phyloP scores from a whole-genome alignment of 2,797 vertebrate species.

The Neopelma chrysocephalum region DNA sequence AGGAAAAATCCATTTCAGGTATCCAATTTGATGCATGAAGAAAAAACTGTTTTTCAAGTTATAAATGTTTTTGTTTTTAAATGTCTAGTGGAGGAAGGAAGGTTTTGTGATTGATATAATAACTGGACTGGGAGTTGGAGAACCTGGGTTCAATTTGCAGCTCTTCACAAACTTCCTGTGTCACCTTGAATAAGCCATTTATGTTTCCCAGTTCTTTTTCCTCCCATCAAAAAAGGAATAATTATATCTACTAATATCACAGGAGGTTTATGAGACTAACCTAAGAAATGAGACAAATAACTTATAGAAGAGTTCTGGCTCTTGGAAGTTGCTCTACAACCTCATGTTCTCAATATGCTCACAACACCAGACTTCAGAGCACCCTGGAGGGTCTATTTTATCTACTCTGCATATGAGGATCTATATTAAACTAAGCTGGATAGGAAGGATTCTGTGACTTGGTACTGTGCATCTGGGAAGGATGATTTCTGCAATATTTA shows the following conservation, averaged over 20 bases:
- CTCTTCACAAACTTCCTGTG: slow-evolving; percentile 48
- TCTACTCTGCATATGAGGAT: background rate
- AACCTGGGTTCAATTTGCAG: slow-evolving; percentile 62
- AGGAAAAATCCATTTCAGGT: background rate
- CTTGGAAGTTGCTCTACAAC: background rate
- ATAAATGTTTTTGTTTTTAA: slow-evolving; percentile 11
- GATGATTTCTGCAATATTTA: background rate
- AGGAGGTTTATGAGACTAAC: background rate
- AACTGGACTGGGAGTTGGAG: slow-evolving; percentile 31
- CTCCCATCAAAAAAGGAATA: slow-evolving; percentile 6
- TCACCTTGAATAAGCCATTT: slow-evolving; percentile 52
- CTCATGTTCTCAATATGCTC: slow-evolving; percentile 17
- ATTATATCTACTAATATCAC: background rate
- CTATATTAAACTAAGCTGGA: background rate
- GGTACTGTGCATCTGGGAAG: background rate
- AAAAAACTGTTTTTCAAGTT: background rate
- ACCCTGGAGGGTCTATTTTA: background rate
- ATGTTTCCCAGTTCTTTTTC: slow-evolving; percentile 34
- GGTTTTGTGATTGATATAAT: slow-evolving; percentile 43
- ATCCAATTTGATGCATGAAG: background rate
- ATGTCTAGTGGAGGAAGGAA: slow-evolving; percentile 30
- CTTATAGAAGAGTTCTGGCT: background rate
- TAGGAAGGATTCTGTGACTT: background rate
- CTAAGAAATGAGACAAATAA: background rate
- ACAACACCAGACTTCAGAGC: background rate